Conservation (phyloP, 2,888 invertebrate species). For the Diarsia rubi region DNA sequence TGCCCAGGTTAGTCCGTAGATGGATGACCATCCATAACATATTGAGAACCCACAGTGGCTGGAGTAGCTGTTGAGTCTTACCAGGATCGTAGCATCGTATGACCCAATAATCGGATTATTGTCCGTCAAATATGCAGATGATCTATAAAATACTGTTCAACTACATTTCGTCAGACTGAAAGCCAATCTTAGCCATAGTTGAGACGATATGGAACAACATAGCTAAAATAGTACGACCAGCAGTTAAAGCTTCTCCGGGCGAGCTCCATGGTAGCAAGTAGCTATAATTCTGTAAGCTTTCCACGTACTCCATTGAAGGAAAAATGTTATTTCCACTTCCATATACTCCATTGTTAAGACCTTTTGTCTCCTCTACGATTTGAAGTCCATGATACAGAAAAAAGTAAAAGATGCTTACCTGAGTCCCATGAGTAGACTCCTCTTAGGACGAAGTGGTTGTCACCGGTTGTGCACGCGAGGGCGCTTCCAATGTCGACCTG, state of each 20-base stretch:
- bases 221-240: not conserved
- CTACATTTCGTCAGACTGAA: not conserved
- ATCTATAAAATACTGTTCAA: not conserved
- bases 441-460: constrained; percentile 93
- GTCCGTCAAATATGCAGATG: not conserved
- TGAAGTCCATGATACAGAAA: not conserved
- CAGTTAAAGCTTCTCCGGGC: not conserved
- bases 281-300: not conserved
- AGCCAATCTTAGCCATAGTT: not conserved
- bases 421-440: constrained; percentile 95
- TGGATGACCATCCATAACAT: not conserved
- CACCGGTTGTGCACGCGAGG: constrained; percentile 94
- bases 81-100: not conserved
- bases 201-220: not conserved
- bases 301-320: too few relatives aligned
- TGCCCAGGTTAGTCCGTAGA: too few relatives aligned
- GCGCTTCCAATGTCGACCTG: constrained; percentile 95
- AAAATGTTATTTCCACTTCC: too few relatives aligned
- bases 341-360: not conserved
- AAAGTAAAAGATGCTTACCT: constrained; percentile 80
- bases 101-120: not conserved
- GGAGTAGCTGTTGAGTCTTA: not conserved
- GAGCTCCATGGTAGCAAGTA: not conserved
- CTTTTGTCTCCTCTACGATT: not conserved
- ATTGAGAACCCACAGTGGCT: not conserved